phyloP scores from a whole-genome alignment of 37 sponge, comb jelly and placozoan species.

The Halichondria panicea region DNA sequence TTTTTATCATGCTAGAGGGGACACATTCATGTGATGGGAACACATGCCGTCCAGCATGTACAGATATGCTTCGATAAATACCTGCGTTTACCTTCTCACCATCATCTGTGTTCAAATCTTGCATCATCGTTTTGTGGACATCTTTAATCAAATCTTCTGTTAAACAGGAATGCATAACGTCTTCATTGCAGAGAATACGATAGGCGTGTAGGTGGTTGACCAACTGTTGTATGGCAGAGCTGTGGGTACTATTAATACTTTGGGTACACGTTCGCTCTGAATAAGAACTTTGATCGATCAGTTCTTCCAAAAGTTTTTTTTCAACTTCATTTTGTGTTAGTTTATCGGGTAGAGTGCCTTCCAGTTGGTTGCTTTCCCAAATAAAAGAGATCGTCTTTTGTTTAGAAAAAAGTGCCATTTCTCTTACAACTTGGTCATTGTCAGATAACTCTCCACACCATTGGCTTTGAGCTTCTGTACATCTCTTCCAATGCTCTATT shows the following conservation, averaged over 20 bases:
- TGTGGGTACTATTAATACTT: neutral
- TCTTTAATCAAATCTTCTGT: neutral
- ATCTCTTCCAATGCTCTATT: neutral
- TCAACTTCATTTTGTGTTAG: neutral
- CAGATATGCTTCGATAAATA: neutral
- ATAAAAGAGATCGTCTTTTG: neutral
- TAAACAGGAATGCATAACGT: neutral
- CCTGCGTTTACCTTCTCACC: neutral
- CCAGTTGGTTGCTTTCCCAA: neutral
- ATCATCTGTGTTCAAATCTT: slow-evolving; percentile 2
- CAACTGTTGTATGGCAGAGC: neutral
- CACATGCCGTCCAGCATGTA: neutral
- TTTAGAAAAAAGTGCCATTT: neutral
- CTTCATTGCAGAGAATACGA: neutral
- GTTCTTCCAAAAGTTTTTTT: neutral
- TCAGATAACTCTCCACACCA: neutral
- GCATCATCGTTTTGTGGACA: neutral
- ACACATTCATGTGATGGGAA: neutral
- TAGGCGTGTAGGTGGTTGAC: neutral
- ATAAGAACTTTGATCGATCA: neutral
- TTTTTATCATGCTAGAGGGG: neutral
- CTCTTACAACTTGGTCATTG: neutral
- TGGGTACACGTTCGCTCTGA: neutral
- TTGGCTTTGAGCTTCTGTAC: neutral
- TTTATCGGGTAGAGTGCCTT: neutral